A percentile compares a stretch with the other conserved stretches of the same genome.
Evolutionary conservation across 2,113 vertebrate species (phyloP).

Genomic region (Pomatorhinus ruficollis): DNA sequence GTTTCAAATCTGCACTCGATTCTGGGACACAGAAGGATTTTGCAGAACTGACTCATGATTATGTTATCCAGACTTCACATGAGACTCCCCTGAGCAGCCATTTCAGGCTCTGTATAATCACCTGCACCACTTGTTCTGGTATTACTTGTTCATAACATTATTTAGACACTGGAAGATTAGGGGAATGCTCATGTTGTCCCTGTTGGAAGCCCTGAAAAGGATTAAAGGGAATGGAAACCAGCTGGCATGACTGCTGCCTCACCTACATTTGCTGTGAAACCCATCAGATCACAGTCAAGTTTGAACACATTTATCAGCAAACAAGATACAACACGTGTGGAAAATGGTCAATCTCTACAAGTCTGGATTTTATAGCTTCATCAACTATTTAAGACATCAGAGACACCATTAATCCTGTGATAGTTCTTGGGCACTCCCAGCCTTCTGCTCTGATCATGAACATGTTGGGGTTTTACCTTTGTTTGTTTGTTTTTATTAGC

Average conservation of each 20-base stretch:
- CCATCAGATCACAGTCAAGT: not conserved
- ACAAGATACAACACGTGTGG: not conserved
- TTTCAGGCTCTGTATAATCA: not conserved
- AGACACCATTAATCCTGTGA: not conserved
- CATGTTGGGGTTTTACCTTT: fast-evolving
- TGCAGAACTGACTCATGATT: not conserved
- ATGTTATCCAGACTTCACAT: not conserved
- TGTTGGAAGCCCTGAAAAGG: not conserved
- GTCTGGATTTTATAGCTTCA: not conserved
- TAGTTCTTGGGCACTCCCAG: not conserved
- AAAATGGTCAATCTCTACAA: not conserved
- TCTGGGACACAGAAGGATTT: not conserved
- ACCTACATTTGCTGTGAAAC: not conserved
- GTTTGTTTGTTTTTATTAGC: not conserved
- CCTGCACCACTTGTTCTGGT: not conserved
- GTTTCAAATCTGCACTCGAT: not conserved
- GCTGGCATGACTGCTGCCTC: not conserved
- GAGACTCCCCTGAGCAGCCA: not conserved
- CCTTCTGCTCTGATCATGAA: not conserved
- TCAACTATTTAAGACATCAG: not conserved
- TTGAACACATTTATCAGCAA: not conserved
- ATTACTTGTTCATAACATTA: not conserved
- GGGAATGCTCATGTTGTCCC: not conserved
- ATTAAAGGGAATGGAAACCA: not conserved
- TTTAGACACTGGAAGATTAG: not conserved